Conservation (phyloP, 2,888 invertebrate species). For the Halocaridina rubra region DNA sequence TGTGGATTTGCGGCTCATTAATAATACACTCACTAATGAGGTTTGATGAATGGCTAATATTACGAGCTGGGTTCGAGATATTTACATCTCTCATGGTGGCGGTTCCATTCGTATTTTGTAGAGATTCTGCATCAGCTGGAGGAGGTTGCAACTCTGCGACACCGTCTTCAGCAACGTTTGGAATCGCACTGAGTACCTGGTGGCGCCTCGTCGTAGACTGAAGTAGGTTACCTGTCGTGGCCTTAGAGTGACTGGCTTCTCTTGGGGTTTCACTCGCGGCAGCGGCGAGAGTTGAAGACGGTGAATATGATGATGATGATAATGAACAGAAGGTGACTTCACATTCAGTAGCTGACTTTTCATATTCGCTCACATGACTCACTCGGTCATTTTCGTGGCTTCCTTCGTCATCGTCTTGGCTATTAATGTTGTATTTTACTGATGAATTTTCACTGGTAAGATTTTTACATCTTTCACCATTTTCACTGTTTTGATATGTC, state of each 20-base stretch:
- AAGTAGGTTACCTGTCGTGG: slow-evolving; percentile 17
- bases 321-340: not conserved
- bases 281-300: no score
- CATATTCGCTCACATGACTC: not conserved
- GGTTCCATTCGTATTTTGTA: not conserved
- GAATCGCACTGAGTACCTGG: slow-evolving; percentile 25
- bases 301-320: no score
- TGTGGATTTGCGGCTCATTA: no score
- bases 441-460: no score
- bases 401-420: not conserved
- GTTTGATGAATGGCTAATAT: not conserved
- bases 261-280: slow-evolving; percentile 5
- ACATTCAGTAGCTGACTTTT: not conserved
- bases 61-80: not conserved
- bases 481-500: no score
- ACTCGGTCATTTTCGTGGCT: not conserved
- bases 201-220: slow-evolving; percentile 4
- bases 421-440: no score
- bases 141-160: not conserved
- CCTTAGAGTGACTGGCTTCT: slow-evolving; percentile 40
- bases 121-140: not conserved
- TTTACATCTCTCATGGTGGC: not conserved
- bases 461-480: no score
- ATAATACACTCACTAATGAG: no score
- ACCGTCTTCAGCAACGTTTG: not conserved